These are phyloP conservation scores for Capitella teleta DNA, from an alignment of 1,140 invertebrate genomes.

Conservation along the genomic window DNA sequence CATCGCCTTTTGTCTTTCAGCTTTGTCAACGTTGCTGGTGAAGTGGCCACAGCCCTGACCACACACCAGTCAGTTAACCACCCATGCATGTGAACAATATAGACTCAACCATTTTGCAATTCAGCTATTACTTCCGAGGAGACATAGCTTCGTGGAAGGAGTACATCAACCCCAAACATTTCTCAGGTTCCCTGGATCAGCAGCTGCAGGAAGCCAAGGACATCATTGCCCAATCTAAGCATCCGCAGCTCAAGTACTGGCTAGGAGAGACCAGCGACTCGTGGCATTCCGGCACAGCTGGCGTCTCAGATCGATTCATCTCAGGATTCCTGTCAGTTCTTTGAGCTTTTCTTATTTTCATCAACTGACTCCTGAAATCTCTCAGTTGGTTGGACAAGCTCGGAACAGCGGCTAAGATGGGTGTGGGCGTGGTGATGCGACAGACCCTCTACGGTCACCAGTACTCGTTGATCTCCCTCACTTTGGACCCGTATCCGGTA, in stretches of 20 bases:
- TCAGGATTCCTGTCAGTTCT: constrained; percentile 10
- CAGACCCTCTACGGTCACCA: constrained; percentile 3
- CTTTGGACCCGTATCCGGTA: background rate
- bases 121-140: constrained; percentile 10
- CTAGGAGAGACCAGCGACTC: constrained; percentile 7
- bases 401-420: constrained; percentile 1
- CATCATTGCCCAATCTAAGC: background rate
- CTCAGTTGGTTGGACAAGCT: constrained; percentile 7
- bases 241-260: background rate
- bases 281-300: background rate
- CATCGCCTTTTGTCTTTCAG: background rate
- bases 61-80: constrained; percentile 4
- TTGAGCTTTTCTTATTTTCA: background rate
- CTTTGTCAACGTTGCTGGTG: constrained; percentile 1
- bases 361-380: background rate
- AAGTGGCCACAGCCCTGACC: background rate
- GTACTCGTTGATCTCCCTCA: background rate
- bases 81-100: background rate
- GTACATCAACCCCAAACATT: constrained; percentile 8
- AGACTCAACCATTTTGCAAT: background rate
- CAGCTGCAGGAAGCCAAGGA: background rate
- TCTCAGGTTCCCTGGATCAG: background rate
- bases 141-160: background rate
- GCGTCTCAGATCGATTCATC: constrained; percentile 6
- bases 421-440: constrained; percentile 3